Base-by-base conservation (phyloP, 2,797 vertebrate genomes). In the Nothura maculosa region DNA sequence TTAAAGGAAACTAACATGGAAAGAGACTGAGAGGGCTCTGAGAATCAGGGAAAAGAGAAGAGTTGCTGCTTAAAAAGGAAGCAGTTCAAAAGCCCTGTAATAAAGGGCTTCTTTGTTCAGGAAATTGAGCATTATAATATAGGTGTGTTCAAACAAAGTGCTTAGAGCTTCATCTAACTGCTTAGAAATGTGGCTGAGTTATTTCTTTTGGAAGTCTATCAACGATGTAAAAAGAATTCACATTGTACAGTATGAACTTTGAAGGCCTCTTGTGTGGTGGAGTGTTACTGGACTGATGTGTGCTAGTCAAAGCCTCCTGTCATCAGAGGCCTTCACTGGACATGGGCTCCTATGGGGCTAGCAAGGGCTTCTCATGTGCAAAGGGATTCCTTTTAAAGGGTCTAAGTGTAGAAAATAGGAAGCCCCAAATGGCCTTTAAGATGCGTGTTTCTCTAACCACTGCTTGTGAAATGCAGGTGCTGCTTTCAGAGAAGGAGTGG, bases 181-280 rank as follows among this genome's bases (percentile, higher is more conserved):
- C 58, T 72, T 85, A 63, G 40, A 50, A 66, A 84, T 60, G 5
- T 61, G 54, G 66, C 83, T 70, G 47, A 12, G 14, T 64, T 61
- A 19, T 70, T 91, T 63, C 12, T 75, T 87, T 64, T 58, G 25
- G 27, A 32, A 9, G 42, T 0, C 24, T 54, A 0, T 72, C 81
- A 32, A 3, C 28, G 25, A 10, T 63, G 38, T 48, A n/a, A 45
- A 24, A 24, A 25, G n/a, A 68, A 9, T 79, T 40, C 6, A 1
- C 0, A 6, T 57, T 16, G 47, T 50, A 28, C 0, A 0, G 2
- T 8, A 7, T 3, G 6, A 81, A 34, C 25, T 67, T 52, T 13
- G 28, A 15, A 77, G 36, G 1, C 0, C 14, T 52, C 15, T 42
- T 55, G 74, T 57, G 16, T 18, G 17, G 32, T 55, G 28, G 10